Evolutionary conservation across 2,113 vertebrate species (phyloP).

Genomic region (Albula glossodonta): DNA sequence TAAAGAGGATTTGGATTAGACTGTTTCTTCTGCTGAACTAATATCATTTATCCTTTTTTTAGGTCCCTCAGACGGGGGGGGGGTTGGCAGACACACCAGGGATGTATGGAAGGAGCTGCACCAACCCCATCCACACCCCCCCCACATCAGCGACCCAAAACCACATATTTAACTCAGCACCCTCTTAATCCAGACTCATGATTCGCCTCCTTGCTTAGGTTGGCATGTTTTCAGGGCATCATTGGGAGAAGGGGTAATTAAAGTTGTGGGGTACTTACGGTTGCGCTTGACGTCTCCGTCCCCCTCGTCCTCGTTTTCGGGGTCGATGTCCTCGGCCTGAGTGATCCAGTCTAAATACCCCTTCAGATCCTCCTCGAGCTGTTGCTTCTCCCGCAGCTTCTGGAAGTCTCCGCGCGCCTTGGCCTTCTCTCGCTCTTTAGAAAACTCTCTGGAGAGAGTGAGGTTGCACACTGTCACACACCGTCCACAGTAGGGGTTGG

Average conservation of each 20-base stretch:
- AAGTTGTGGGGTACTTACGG: slow-evolving; percentile 73
- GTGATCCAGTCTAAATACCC: slow-evolving; percentile 98
- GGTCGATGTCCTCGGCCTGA: slow-evolving; percentile 96
- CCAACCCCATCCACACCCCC: no score
- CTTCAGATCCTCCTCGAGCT: slow-evolving; percentile 94
- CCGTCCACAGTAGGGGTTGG: background rate
- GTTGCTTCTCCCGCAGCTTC: slow-evolving; percentile 95
- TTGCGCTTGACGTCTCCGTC: slow-evolving; percentile 86
- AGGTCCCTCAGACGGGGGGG: no score
- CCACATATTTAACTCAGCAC: no score
- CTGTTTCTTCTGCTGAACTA: background rate
- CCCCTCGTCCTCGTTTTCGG: slow-evolving; percentile 89
- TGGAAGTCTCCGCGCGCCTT: slow-evolving; percentile 97
- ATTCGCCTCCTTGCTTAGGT: background rate
- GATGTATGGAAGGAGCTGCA: no score
- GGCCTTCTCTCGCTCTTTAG: slow-evolving; percentile 97
- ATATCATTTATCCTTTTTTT: no score
- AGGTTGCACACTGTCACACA: background rate
- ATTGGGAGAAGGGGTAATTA: no score
- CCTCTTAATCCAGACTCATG: no score
- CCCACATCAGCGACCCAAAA: no score
- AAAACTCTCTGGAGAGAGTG: slow-evolving; percentile 84
- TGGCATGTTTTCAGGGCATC: background rate
- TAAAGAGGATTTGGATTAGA: slow-evolving; percentile 43
- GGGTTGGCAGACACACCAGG: no score